A percentile compares a stretch with the other conserved stretches of the same genome.
Evolutionary conservation across 2,113 vertebrate genomes (phyloP).

Genomic region (Ranitomeya variabilis): DNA sequence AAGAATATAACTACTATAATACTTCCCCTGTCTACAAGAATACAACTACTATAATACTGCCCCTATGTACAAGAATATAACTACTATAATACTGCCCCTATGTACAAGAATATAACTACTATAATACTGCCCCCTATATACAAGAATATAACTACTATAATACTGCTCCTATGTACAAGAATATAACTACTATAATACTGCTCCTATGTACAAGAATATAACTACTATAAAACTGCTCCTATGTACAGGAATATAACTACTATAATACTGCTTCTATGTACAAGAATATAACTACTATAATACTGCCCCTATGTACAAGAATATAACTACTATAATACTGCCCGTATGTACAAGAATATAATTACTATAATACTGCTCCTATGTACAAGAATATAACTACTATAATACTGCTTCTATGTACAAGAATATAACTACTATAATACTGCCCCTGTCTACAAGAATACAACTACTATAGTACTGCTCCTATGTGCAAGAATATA

Average conservation of each 20-base stretch:
- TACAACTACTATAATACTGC: neutral
- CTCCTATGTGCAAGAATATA: neutral
- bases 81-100: neutral
- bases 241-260: neutral
- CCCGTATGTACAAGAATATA: neutral
- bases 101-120: conserved; percentile 19
- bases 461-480: neutral
- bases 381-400: too few relatives aligned
- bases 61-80: too few relatives aligned
- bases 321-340: conserved; percentile 20
- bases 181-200: neutral
- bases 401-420: neutral
- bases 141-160: neutral
- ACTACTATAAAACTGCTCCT: conserved; percentile 7
- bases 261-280: conserved; percentile 4
- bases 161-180: neutral
- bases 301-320: conserved; percentile 9
- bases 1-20: conserved; percentile 23
- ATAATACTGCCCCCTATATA: conserved; percentile 6
- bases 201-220: conserved; percentile 7
- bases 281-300: neutral
- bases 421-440: conserved; percentile 23
- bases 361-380: neutral
- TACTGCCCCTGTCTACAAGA: neutral
- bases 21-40: neutral